A percentile compares a stretch with the other conserved stretches of the same genome.
phyloP scores from a whole-genome alignment of 2,888 invertebrate genomes.

The Mythimna loreyi region DNA sequence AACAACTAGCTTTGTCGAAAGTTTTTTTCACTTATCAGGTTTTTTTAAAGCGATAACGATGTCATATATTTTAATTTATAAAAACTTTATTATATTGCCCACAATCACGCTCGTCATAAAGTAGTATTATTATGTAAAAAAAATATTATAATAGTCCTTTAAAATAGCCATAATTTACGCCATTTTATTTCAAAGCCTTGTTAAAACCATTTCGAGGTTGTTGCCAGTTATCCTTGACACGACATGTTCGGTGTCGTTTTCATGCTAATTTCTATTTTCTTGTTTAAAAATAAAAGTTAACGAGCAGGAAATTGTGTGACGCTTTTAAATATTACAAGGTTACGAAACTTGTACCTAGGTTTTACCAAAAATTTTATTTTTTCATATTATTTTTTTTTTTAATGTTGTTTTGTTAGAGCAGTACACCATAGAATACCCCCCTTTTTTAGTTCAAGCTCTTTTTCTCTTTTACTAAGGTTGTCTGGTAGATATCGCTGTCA shows the following conservation, averaged over 20 bases:
- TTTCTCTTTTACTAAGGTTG: too few relatives aligned
- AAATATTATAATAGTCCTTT: slow-evolving; percentile 6
- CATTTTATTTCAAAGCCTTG: slow-evolving; percentile 40
- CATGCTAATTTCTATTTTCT: slow-evolving; percentile 42
- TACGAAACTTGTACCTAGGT: background rate
- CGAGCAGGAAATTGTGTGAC: slow-evolving; percentile 2
- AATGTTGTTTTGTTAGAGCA: too few relatives aligned
- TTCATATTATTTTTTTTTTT: too few relatives aligned
- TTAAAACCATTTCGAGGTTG: slow-evolving; percentile 43
- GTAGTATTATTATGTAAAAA: slow-evolving; percentile 8
- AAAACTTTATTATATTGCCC: slow-evolving; percentile 1
- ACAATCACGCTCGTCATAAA: slow-evolving; percentile 4
- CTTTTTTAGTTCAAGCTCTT: too few relatives aligned
- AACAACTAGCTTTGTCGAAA: background rate
- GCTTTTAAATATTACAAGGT: slow-evolving; percentile 12
- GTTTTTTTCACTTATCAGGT: background rate
- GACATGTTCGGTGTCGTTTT: slow-evolving; percentile 37
- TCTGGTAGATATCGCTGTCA: too few relatives aligned
- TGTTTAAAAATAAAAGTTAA: slow-evolving; percentile 18
- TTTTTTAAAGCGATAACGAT: background rate
- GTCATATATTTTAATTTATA: slow-evolving; percentile 15
- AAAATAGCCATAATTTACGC: slow-evolving; percentile 12
- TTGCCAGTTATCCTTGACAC: slow-evolving; percentile 54
- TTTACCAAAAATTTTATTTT: background rate
- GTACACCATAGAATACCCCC: too few relatives aligned